These are phyloP conservation scores for Cephus sareptanus DNA, from an alignment of 2,888 invertebrate genomes.

Conservation along the genomic window DNA sequence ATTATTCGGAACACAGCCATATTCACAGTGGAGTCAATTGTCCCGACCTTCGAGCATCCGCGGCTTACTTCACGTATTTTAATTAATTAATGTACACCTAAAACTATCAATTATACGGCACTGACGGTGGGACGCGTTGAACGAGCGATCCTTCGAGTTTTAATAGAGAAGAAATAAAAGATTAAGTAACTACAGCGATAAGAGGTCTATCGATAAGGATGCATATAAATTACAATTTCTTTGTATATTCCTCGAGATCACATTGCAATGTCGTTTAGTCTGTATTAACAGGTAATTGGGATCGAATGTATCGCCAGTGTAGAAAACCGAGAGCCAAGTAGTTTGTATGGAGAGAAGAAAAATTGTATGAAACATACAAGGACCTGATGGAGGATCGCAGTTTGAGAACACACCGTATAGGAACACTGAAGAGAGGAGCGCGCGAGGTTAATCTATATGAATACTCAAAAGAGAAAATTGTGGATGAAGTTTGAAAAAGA, in stretches of 20 bases:
- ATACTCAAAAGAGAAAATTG: not conserved
- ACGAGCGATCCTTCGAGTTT: not conserved
- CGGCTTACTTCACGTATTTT: not conserved
- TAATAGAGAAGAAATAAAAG: not conserved
- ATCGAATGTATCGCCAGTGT: not conserved
- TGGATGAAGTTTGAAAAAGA: not conserved
- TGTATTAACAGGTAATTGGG: not conserved
- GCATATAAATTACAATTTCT: not conserved
- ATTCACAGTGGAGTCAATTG: not conserved
- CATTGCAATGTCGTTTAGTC: not conserved
- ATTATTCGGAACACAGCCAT: not conserved
- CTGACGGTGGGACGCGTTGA: slow-evolving; percentile 1
- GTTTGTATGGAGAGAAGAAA: not conserved
- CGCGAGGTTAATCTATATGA: not conserved
- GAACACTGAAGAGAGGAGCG: not conserved
- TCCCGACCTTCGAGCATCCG: not conserved
- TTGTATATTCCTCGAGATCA: not conserved
- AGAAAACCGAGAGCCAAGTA: not conserved
- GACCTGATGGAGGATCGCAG: not conserved
- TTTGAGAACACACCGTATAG: not conserved
- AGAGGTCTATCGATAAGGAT: not conserved
- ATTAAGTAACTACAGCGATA: not conserved
- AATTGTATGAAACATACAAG: not conserved
- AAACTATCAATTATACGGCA: slow-evolving; percentile 7
- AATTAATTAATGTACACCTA: not conserved